Evolutionary conservation across 2,113 vertebrate genomes (phyloP).

Genomic region (Micronycteris hirsuta): DNA sequence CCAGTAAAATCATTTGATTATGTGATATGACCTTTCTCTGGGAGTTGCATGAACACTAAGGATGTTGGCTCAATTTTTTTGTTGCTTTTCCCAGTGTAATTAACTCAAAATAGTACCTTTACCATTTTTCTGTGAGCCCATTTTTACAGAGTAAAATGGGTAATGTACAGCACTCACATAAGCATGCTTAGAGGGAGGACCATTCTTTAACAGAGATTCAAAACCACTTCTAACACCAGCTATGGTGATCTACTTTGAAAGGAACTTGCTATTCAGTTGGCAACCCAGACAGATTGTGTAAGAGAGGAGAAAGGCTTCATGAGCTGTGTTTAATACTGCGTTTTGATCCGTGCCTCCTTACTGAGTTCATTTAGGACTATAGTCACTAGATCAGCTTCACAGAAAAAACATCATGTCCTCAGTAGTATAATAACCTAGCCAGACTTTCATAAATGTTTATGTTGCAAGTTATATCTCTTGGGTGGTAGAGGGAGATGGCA

Average conservation of each 20-base stretch:
- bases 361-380: slow-evolving; percentile 38
- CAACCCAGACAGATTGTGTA: slow-evolving; percentile 23
- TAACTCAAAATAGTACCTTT: slow-evolving; percentile 17
- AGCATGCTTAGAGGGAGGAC: slow-evolving; percentile 16
- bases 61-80: slow-evolving; percentile 35
- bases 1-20: slow-evolving; percentile 6
- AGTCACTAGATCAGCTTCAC: slow-evolving; percentile 5
- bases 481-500: slow-evolving; percentile 48
- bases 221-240: slow-evolving; percentile 32
- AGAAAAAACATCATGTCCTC: not conserved
- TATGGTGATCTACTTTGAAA: slow-evolving; percentile 46
- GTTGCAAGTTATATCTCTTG: slow-evolving; percentile 51
- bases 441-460: slow-evolving; percentile 64
- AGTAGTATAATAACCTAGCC: slow-evolving; percentile 41
- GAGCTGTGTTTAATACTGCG: not conserved
- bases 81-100: slow-evolving; percentile 15
- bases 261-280: slow-evolving; percentile 31
- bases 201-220: not conserved
- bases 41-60: slow-evolving; percentile 6
- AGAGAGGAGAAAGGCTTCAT: slow-evolving; percentile 25
- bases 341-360: not conserved
- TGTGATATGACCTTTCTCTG: not conserved
- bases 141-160: not conserved
- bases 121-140: not conserved
- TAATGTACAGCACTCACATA: slow-evolving; percentile 9